Conservation (phyloP, 1,140 invertebrate species). For the Notospermus geniculatus region DNA sequence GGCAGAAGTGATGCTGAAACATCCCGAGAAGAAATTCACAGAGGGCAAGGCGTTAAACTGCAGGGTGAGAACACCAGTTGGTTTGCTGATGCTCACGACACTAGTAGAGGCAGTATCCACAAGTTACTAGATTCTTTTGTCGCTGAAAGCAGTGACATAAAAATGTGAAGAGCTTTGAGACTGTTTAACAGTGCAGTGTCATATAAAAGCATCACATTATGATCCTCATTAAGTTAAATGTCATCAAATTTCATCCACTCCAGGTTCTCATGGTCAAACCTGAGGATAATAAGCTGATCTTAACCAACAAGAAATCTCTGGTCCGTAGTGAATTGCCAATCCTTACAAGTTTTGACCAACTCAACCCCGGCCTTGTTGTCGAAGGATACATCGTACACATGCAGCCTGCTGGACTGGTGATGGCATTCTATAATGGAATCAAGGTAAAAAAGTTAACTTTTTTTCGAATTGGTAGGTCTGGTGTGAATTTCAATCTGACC, state of each 20-base stretch:
- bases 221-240: neutral
- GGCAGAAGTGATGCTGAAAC: conserved; percentile 53
- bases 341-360: conserved; percentile 28
- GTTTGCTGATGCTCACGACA: too few relatives aligned
- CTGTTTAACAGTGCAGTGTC: neutral
- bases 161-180: too few relatives aligned
- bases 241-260: conserved; percentile 8
- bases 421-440: conserved; percentile 40
- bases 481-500: too few relatives aligned
- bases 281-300: conserved; percentile 29
- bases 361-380: conserved; percentile 23
- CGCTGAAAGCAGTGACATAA: too few relatives aligned
- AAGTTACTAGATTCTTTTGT: too few relatives aligned
- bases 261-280: conserved; percentile 41
- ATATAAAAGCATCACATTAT: conserved; percentile 8
- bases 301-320: conserved; percentile 50
- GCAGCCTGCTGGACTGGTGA: conserved; percentile 37
- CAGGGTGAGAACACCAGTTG: conserved; percentile 35
- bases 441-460: conserved; percentile 28
- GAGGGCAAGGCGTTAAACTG: conserved; percentile 46
- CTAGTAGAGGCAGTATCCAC: too few relatives aligned
- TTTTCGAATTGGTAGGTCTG: too few relatives aligned
- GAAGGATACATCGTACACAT: conserved; percentile 45
- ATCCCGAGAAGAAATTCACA: conserved; percentile 46
- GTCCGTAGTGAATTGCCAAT: conserved; percentile 36